These are phyloP conservation scores for Euborellia annulipes DNA, from an alignment of 1,140 invertebrate species.

Conservation along the genomic window DNA sequence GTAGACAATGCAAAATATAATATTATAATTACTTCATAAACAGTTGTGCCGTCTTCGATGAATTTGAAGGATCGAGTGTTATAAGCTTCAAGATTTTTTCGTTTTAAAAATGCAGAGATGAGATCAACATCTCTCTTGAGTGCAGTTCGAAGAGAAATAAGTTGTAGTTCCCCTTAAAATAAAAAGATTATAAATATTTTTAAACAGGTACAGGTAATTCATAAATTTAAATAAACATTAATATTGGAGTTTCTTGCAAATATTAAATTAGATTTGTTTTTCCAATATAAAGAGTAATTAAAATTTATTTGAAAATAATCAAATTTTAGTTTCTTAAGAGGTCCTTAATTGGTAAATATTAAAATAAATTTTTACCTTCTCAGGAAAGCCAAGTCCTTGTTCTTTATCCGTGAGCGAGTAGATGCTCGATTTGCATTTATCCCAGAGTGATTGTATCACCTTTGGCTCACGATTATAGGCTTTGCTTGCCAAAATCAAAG, in stretches of 20 bases:
- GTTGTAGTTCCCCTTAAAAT: constrained; percentile 61
- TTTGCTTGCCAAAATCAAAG: constrained; percentile 49
- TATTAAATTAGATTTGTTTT: no score
- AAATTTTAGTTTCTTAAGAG: no score
- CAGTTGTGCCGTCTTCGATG: constrained; percentile 30
- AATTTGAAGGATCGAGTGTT: constrained; percentile 82
- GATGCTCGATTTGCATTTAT: constrained; percentile 41
- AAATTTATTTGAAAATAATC: no score
- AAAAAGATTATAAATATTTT: constrained; percentile 16
- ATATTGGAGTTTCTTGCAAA: no score
- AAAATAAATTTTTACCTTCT: constrained; percentile 38
- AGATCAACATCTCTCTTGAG: constrained; percentile 61
- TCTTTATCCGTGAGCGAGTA: constrained; percentile 51
- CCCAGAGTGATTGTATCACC: constrained; percentile 41
- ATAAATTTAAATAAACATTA: no score
- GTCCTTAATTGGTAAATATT: no score
- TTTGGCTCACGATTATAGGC: constrained; percentile 43
- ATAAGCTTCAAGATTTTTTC: constrained; percentile 66
- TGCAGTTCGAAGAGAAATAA: constrained; percentile 85
- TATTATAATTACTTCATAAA: constrained; percentile 18
- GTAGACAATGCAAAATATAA: background rate
- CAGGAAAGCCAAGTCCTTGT: constrained; percentile 57
- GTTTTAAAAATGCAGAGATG: constrained; percentile 70
- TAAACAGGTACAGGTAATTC: no score
- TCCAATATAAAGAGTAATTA: no score